Conservation (phyloP, 2,888 invertebrate species). For the Platycheirus rosarum region DNA sequence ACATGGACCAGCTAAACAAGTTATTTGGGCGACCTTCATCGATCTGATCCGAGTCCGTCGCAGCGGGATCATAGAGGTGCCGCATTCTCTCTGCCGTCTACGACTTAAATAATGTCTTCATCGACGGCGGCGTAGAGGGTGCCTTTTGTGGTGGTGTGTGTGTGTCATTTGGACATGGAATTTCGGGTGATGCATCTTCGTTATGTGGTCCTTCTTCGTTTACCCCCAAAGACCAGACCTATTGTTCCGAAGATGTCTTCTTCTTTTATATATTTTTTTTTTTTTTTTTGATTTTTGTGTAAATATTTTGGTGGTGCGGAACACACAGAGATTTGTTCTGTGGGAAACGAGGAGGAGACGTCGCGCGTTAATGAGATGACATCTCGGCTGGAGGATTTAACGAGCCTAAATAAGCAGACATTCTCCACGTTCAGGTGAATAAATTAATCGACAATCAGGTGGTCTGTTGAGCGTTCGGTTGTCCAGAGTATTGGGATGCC, state of each 20-base stretch:
- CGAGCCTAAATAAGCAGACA: slow-evolving; percentile 72
- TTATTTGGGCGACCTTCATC: slow-evolving; percentile 72
- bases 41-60: slow-evolving; percentile 38
- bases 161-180: slow-evolving; percentile 60
- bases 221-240: not conserved
- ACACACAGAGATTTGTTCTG: slow-evolving; percentile 47
- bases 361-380: slow-evolving; percentile 74
- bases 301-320: slow-evolving; percentile 62
- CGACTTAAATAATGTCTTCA: slow-evolving; percentile 62
- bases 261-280: slow-evolving; percentile 12
- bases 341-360: slow-evolving; percentile 67
- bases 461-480: slow-evolving; percentile 42
- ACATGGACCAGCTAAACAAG: slow-evolving; percentile 71
- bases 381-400: slow-evolving; percentile 69
- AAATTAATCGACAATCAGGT: slow-evolving; percentile 74
- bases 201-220: slow-evolving; percentile 52
- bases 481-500: slow-evolving; percentile 45
- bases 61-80: slow-evolving; percentile 24
- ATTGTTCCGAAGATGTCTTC: slow-evolving; percentile 25
- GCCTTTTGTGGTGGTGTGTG: slow-evolving; percentile 22
- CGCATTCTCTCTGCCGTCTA: slow-evolving; percentile 29
- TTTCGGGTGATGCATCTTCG: slow-evolving; percentile 69
- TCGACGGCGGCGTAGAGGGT: slow-evolving; percentile 37
- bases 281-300: slow-evolving; percentile 50
- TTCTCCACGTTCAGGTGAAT: slow-evolving; percentile 68